Evolutionary conservation across 2,888 invertebrate genomes (phyloP), one percentile per base, ranked within the genome.

Genomic region (Apotomis turbidana): DNA sequence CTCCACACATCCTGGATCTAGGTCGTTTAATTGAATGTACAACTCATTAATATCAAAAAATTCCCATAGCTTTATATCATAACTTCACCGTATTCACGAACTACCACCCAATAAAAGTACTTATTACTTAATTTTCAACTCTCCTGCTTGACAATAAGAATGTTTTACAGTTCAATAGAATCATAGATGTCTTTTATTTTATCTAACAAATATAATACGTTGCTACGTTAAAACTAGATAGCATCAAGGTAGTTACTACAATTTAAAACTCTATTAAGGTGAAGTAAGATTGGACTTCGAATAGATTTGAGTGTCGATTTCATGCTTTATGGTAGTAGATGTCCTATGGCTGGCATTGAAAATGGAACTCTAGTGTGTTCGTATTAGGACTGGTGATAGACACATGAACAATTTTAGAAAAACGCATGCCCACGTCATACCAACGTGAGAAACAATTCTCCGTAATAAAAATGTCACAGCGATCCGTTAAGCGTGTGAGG

Each of bases 371-470:
- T 62, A 57, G 41, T 71, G 15, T 49, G 44, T 51, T 15, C 38
- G 38, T 51, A 5, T 51, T 59, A 52, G 41, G 41, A 12, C 27
- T 57, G 61, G 51, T 57, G 57, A 58, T 59, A 59, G 27, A 12
- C 57, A 51, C 9, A 41, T 9, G 51, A 52, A 12, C 15, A 13
- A n/a, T 27, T 57, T 62, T 58, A 44, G 49, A 72, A 59, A 72
- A 68, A 63, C 63, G 59, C 51, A 72, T 69, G 52, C 59, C 46
- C 44, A 66, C 68, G 62, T 67, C 73, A 54, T 41, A 69, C 54
- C 81, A 79, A 85, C 90, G 90, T 91, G 91, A 87, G 90, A 91
- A 89, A 88, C 88, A 86, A 87, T 89, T 83, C 83, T 77, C 76
- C 78, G 81, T 85, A 87, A 87, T 90, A 90, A 90, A 89, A 90